phyloP scores from a whole-genome alignment of 2,888 invertebrate genomes.

The Cremastinae sp. region DNA sequence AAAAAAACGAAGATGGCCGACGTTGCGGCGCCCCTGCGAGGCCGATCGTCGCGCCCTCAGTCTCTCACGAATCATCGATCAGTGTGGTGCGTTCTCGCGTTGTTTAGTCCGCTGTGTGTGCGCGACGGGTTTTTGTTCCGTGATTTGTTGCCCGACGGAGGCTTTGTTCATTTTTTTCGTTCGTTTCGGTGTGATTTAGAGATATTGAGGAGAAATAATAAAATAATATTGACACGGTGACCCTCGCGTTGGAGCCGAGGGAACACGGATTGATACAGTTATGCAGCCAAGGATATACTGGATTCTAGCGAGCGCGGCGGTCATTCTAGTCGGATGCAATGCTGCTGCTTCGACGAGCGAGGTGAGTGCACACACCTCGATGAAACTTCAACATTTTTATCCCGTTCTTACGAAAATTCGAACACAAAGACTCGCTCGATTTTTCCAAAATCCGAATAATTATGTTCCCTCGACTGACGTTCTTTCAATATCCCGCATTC shows the following conservation, averaged over 20 bases:
- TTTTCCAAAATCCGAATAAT: not conserved
- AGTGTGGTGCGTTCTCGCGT: constrained; percentile 78
- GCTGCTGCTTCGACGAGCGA: constrained; percentile 84
- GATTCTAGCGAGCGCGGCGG: constrained; percentile 87
- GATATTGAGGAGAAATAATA: constrained; percentile 30
- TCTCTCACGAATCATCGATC: constrained; percentile 79
- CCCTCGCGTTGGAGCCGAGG: constrained; percentile 62
- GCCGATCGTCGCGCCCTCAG: constrained; percentile 77
- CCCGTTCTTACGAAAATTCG: not conserved
- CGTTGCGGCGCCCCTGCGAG: constrained; percentile 53
- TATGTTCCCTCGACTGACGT: too few relatives aligned
- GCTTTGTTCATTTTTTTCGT: constrained; percentile 53
- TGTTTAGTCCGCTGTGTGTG: constrained; percentile 73
- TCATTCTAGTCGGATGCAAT: constrained; percentile 88
- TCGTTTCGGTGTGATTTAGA: constrained; percentile 60
- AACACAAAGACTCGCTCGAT: not conserved
- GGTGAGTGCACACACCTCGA: constrained; percentile 82
- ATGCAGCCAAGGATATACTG: constrained; percentile 90
- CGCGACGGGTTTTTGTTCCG: constrained; percentile 58
- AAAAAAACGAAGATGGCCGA: constrained; percentile 54
- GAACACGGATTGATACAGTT: constrained; percentile 51
- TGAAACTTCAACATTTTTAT: not conserved
- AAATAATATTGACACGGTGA: constrained; percentile 45
- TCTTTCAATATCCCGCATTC: too few relatives aligned
- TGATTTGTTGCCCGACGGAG: constrained; percentile 57